Evolutionary conservation across 2,113 vertebrate genomes (phyloP), one percentile per base, ranked within the genome.

Genomic region (Oncorhynchus masou): DNA sequence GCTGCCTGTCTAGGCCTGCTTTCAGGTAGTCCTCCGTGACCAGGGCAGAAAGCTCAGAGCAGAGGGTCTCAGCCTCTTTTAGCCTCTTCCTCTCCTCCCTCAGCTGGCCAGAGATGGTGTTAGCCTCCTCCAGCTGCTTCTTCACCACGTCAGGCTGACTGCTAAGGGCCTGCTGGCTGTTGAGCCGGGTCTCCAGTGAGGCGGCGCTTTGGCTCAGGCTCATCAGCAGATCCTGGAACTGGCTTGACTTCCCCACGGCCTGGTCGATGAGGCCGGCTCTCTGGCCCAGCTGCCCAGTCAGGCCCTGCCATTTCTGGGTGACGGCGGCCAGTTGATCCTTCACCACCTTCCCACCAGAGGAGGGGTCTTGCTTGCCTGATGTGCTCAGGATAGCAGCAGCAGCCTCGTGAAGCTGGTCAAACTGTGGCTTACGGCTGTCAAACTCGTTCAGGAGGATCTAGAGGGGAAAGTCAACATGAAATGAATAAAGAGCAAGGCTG

Each of bases 381-480:
- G 92, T 92, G 86, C 88, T 94, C 57, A 96, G 81, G 73, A 99
- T 96, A 73, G 93, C 89, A 2, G 91, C 85, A 1, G 95, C 95
- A 5, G 95, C 94, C 57, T 92, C 65, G 9, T 92, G 94, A 12
- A 99, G 91, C 86, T 96, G 96, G 24, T 99, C 95, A 0, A 95
- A 97, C 48, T 99, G 97, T 54, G 93, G 92, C 79, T 94, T 97
- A 74, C 95, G 94, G 34, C 96, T 97, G 81, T 97, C 96, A 78
- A 99, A 99, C 82, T 99, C 98, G 82, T 99, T 96, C n/a, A 96
- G 94, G 39, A 99, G 93, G 87, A 99, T 99, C 98, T 99, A 20
- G 51, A 72, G 9, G 39, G 29, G 69, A 62, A 22, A 22, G 59
- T 8, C 59, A 62, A 62, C 5, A 54, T 54, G 51, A 54, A 16